Evolutionary conservation across 1,140 invertebrate species (phyloP), one percentile per base, ranked within the genome.

Genomic region (Conopomorpha cramerella): DNA sequence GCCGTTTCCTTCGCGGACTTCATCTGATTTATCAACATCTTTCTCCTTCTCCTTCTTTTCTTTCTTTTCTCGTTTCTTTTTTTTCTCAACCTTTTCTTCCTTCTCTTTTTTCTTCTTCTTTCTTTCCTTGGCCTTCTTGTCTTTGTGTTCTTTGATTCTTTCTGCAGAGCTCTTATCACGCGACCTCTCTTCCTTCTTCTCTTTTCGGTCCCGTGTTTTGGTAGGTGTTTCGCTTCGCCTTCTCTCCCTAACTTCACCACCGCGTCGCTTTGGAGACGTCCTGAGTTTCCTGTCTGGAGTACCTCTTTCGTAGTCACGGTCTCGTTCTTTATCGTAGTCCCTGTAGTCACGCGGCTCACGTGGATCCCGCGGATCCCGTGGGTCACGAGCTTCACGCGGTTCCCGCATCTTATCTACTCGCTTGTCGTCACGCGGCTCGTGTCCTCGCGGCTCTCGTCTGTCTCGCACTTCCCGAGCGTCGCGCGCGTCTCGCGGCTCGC

Each of bases 1-100:
- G 33, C 42, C 8, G 36, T 36, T 43, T 25, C 36, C 15, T 26
- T 43, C 15, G 11, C 35, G 38, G 30, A 16, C 23, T 13, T 48
- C 49, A n/a, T 49, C 39, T 37, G 51, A 43, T 14, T 50, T 47
- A 16, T 36, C 40, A 16, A 34, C 40, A 25, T 55, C 41, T 10
- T 11, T 38, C 32, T 50, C 42, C 38, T 68, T 70, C 1, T 79
- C 72, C 45, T 76, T 77, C 37, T 68, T 78, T 7, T 76, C 74
- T 38, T 70, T 77, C 42, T 74, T 78, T 29, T 79, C 77, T 15
- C 63, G 65, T 51, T 67, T 77, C 38, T 71, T 74, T 42, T 74
- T 76, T 43, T 77, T 76, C 41, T 78, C 66, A 8, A 34, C 39
- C 39, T 48, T 36, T 30, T 49, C 49, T 31, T 74, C 65, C 42